Base-by-base conservation (phyloP, 2,888 invertebrate genomes). In the Yponomeuta sedellus region DNA sequence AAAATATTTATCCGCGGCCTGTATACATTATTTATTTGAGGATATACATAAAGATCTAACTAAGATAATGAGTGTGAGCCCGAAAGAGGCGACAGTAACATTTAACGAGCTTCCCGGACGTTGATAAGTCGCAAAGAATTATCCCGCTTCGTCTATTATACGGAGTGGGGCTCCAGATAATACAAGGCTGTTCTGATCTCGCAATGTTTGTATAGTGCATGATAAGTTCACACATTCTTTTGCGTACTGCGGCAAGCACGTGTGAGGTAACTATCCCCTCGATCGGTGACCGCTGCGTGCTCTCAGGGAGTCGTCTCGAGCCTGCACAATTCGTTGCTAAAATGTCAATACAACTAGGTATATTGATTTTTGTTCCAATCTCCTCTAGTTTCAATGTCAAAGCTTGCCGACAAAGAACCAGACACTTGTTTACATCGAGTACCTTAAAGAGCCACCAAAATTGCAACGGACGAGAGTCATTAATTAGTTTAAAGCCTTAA, bases 401-500 rank as follows among this genome's bases (percentile, higher is more conserved):
- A 72, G 74, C 68, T 67, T 69, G 73, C 71, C 75, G 73, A 71
- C 72, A 74, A 70, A 70, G 71, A 71, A 74, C 77, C 73, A 73
- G 73, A 85, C 86, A 88, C 88, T 86, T 88, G 86, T 88, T 86
- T 73, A 70, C 66, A 71, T 69, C 64, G 16, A 59, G 10, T 2
- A 59, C 59, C 25, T 22, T 10, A 25, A 59, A 8, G 10, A 4
- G 20, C 11, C 25, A 20, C 4, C 25, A n/a, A 22, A 22, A 12
- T 59, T 22, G 12, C 20, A 10, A 20, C 25, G 6, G 59, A 59
- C 25, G 0, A 10, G 25, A 20, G 12, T 59, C 59, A 59, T 12
- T 19, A 25, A 59, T 59, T 52, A 52, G 16, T 59, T 59, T 59
- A 20, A 22, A 25, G 59, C 59, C 25, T 20, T 19, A 57, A 16